Percentiles rank a stretch among this genome's conserved stretches.
Evolutionary conservation across 2,797 vertebrate genomes (phyloP).

Genomic region (Onychomys leucogaster): DNA sequence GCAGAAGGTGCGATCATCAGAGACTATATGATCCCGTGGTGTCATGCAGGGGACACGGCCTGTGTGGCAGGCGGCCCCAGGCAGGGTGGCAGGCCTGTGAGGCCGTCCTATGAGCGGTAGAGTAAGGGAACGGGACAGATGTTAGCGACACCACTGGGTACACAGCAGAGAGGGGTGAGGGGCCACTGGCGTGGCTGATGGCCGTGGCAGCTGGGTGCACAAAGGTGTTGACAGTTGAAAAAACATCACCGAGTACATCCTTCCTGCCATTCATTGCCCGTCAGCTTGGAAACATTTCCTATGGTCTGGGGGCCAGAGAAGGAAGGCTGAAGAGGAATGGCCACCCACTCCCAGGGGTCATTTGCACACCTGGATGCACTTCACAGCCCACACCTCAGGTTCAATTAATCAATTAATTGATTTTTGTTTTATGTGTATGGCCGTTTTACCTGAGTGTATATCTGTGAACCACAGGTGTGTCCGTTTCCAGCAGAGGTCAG

Average conservation of each 20-base stretch:
- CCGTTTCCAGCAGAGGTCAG: background rate
- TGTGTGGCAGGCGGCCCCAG: background rate
- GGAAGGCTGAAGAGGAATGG: background rate
- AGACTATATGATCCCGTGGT: background rate
- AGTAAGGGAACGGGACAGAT: background rate
- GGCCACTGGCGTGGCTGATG: background rate
- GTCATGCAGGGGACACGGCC: background rate
- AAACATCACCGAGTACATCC: background rate
- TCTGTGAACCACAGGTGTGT: background rate
- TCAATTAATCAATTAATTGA: background rate
- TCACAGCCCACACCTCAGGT: background rate
- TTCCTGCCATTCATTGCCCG: background rate
- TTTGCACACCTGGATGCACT: background rate
- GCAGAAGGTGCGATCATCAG: background rate
- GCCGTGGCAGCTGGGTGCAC: background rate
- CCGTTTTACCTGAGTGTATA: too few species aligned
- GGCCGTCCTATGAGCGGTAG: background rate
- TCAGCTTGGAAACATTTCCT: background rate
- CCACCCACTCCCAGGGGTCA: background rate
- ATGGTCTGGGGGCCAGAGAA: background rate
- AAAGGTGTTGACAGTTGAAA: background rate
- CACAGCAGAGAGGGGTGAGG: background rate
- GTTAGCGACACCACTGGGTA: background rate
- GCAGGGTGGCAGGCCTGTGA: background rate
- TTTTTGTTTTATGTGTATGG: background rate